These are phyloP conservation scores for Lampris incognitus DNA, from an alignment of 2,113 vertebrate genomes.

Conservation along the genomic window DNA sequence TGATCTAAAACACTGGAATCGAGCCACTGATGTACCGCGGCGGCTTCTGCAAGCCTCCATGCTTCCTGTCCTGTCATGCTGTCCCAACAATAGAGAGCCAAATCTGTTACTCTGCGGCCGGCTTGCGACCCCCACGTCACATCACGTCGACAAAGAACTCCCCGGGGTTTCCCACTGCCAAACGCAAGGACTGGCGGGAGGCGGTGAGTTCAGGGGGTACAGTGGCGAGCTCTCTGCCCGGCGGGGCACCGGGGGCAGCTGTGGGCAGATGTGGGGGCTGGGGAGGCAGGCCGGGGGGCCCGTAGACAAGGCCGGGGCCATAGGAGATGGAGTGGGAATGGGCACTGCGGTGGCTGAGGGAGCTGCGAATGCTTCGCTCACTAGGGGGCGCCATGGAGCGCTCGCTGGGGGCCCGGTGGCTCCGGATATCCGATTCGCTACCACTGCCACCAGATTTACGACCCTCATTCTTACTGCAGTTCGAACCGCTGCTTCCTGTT, in stretches of 20 bases:
- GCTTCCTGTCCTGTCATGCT: slow-evolving; percentile 7
- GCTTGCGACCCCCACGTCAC: slow-evolving; percentile 79
- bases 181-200: slow-evolving; percentile 97
- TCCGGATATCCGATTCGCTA: slow-evolving; percentile 90
- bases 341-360: slow-evolving; percentile 86
- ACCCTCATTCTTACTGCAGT: slow-evolving; percentile 89
- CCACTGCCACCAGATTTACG: slow-evolving; percentile 90
- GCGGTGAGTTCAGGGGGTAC: slow-evolving; percentile 96
- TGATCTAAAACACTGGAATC: slow-evolving; percentile 41
- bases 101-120: slow-evolving; percentile 43
- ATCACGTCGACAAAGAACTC: slow-evolving; percentile 99
- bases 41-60: slow-evolving; percentile 37
- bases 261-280: slow-evolving; percentile 85
- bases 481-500: slow-evolving; percentile 93
- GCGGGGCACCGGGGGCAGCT: slow-evolving; percentile 88
- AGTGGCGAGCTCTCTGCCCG: slow-evolving; percentile 89
- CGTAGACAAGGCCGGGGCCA: slow-evolving; percentile 78
- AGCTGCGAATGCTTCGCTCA: slow-evolving; percentile 90
- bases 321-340: slow-evolving; percentile 83
- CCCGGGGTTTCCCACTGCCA: slow-evolving; percentile 97
- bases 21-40: slow-evolving; percentile 17
- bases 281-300: slow-evolving; percentile 87
- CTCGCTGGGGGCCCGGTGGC: slow-evolving; percentile 87
- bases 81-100: slow-evolving; percentile 37
- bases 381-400: slow-evolving; percentile 88